Evolutionary conservation across 2,113 vertebrate genomes (phyloP), one percentile per base, ranked within the genome.

Genomic region (Polypterus senegalus): DNA sequence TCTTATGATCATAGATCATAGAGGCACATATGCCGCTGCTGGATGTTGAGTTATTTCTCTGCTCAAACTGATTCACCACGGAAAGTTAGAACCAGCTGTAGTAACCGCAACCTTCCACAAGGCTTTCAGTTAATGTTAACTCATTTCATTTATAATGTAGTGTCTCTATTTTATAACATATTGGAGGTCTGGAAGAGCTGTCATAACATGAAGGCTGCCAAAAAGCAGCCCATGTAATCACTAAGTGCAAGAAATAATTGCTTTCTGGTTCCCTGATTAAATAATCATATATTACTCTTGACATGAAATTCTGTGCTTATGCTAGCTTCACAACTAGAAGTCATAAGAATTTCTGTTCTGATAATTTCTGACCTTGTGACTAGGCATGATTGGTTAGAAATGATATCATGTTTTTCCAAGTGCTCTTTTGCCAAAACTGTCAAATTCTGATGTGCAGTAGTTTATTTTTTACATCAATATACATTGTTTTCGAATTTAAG

Each of bases 391-490:
- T 57, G 27, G 10, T 45, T 58, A 56, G n/a, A 64, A 60, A 60
- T 65, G 54, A 61, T 59, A 47, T 65, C 64, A 66, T 47, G 5
- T n/a, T 53, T 27, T 52, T 62, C 44, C 57, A 56, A 5, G 11
- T 57, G 56, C 62, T 57, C 11, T 58, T 64, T 45, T 58, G 62
- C 56, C 62, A 64, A 58, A 51, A n/a, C 48, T 57, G 57, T 66
- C 57, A 54, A 45, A 58, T 9, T 27, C 27, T 58, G 44, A 6
- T 43, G 49, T 57, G 57, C 7, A 48, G 48, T 46, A 46, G 60
- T 60, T 61, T 61, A 61, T 8, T 43, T 56, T 52, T 58, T n/a
- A 46, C 7, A 47, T 57, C 3, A 52, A 7, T 27, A 48, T 10
- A 53, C n/a, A 49, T 49, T 44, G 8, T 53, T 66, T 58, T 52